Conservation (phyloP, 2,113 vertebrate genomes). For the Natator depressus region DNA sequence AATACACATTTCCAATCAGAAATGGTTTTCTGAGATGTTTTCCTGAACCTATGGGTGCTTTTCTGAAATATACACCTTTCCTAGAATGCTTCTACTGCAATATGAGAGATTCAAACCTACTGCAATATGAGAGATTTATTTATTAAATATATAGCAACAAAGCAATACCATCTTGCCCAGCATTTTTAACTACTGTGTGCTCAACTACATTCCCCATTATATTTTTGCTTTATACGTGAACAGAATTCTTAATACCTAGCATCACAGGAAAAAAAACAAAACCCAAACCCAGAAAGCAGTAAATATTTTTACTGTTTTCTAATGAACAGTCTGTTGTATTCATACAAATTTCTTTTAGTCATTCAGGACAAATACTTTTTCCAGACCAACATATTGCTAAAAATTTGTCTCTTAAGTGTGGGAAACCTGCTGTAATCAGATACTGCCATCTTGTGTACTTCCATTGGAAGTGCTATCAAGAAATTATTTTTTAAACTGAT, state of each 20-base stretch:
- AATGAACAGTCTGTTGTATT: not conserved
- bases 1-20: not conserved
- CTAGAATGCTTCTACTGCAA: not conserved
- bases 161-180: not conserved
- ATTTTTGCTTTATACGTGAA: not conserved
- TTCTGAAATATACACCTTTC: not conserved
- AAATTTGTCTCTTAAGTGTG: not conserved
- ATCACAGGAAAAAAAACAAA: not conserved
- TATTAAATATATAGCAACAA: rapidly evolving
- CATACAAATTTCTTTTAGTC: not conserved
- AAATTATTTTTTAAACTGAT: not conserved
- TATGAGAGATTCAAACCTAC: not conserved
- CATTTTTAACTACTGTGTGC: not conserved
- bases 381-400: not conserved
- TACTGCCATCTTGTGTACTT: conserved; percentile 56
- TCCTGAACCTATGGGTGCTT: not conserved
- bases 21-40: not conserved
- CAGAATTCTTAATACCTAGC: not conserved
- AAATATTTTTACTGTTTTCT: not conserved
- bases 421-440: conserved; percentile 19
- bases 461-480: conserved; percentile 36
- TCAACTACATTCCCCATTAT: not conserved
- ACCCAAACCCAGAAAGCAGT: not conserved
- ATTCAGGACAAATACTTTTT: not conserved
- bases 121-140: not conserved